Evolutionary conservation across 2,888 invertebrate genomes (phyloP), one percentile per base, ranked within the genome.

Genomic region (Pilophorus perplexus): DNA sequence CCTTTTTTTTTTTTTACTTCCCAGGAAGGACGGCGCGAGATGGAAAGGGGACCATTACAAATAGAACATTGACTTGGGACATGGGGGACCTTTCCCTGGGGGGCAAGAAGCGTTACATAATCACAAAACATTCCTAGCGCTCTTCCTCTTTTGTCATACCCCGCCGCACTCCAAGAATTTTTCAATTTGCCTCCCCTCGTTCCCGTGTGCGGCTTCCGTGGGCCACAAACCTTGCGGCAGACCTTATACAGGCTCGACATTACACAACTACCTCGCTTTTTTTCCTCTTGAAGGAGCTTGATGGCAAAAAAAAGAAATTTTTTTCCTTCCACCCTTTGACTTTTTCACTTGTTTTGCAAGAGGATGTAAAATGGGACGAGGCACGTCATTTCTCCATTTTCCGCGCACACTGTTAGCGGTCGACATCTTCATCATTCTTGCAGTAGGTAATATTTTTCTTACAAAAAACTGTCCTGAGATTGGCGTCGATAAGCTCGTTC

Each of bases 161-260:
- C 64, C 64, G 27, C 64, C 64, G 64, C 64, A 54, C 54, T 65
- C 12, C 54, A 65, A 65, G 64, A 65, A 65, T 65, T 65, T 65
- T 65, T 65, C 64, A 65, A 65, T 65, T 65, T 65, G 52, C 40
- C 27, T 16, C 52, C 52, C 64, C 28, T 38, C 23, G 14, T 38
- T 42, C 25, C n/a, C n/a, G n/a, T 38, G 44, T 12, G 25, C 22
- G 18, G 3, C 38, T 20, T 62, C 46, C 37, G n/a, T n/a, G 16
- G 37, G n/a, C 10, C 50, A 12, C 23, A 25, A 52, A 52, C 28
- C 52, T 33, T 33, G 33, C 33, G 33, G 33, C 33, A 33, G 28
- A 52, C 52, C 52, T 52, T 28, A 52, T 28, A 28, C 52, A 28
- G 52, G 28, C 52, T 52, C 28, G 52, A 52, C 52, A 25, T 52